Conservation (phyloP, 2,888 invertebrate genomes). For the Drosophila kanekoi region DNA sequence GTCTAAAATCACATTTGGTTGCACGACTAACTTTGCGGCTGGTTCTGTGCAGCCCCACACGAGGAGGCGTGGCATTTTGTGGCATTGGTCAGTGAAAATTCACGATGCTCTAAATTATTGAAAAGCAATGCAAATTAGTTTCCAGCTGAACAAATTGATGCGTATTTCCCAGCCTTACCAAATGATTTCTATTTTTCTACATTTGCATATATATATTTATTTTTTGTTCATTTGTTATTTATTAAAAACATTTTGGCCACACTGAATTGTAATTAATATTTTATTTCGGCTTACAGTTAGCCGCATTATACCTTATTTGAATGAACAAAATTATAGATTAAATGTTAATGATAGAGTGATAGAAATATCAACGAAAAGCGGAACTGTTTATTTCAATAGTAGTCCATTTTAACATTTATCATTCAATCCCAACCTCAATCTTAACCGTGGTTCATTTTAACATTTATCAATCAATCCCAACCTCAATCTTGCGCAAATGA, state of each 20-base stretch:
- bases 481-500: neutral
- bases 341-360: constrained; percentile 7
- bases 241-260: constrained; percentile 23
- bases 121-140: constrained; percentile 67
- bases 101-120: constrained; percentile 52
- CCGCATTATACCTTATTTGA: constrained; percentile 16
- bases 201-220: neutral
- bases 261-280: constrained; percentile 28
- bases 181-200: constrained; percentile 17
- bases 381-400: neutral
- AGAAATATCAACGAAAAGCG: neutral
- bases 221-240: constrained; percentile 42
- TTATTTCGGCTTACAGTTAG: constrained; percentile 2
- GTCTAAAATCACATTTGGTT: constrained; percentile 45
- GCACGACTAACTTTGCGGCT: constrained; percentile 43
- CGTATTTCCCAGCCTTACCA: constrained; percentile 16
- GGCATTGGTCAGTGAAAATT: constrained; percentile 24
- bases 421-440: neutral
- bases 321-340: constrained; percentile 4
- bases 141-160: constrained; percentile 45
- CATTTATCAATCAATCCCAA: neutral
- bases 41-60: neutral
- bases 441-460: neutral
- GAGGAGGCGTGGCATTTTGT: constrained; percentile 15
- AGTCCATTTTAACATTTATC: neutral